Percentiles rank a stretch among this genome's conserved stretches.
Conservation (phyloP, 2,888 invertebrate species). For the Zootermopsis nevadensis region DNA sequence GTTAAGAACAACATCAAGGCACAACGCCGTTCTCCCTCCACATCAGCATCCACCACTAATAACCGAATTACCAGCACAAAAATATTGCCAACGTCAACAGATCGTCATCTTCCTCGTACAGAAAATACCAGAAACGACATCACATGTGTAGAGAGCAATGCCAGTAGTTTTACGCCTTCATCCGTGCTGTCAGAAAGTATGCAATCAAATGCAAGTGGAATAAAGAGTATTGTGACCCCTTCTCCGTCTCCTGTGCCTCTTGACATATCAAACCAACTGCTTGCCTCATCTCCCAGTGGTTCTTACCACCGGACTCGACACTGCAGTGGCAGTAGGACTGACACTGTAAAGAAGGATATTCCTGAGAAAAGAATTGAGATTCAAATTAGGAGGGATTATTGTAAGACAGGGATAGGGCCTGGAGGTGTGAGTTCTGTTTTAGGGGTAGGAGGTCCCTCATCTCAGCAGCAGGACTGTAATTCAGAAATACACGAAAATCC, state of each 20-base stretch:
- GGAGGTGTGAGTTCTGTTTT: constrained; percentile 45
- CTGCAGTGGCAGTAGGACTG: constrained; percentile 7
- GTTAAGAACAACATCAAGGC: constrained; percentile 11
- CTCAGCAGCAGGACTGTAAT: constrained; percentile 58
- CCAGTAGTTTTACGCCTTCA: constrained; percentile 15
- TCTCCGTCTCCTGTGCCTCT: constrained; percentile 9
- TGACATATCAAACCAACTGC: constrained; percentile 5
- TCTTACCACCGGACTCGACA: neutral
- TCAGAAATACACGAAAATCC: constrained; percentile 12
- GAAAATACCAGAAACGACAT: neutral
- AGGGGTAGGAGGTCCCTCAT: constrained; percentile 43
- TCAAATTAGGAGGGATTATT: constrained; percentile 55
- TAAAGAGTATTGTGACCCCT: neutral
- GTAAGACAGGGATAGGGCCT: constrained; percentile 50
- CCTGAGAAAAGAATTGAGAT: constrained; percentile 54
- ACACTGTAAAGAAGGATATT: constrained; percentile 33
- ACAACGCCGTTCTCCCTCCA: neutral
- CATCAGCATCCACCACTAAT: neutral
- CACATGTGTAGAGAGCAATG: constrained; percentile 1
- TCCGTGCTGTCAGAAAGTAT: constrained; percentile 18
- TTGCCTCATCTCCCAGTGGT: neutral
- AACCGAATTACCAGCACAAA: constrained; percentile 1
- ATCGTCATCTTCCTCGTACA: neutral
- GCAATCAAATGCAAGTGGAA: constrained; percentile 10
- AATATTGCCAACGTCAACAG: neutral